These are phyloP conservation scores for Metopolophium dirhodum DNA, from an alignment of 1,140 invertebrate genomes.

Conservation along the genomic window DNA sequence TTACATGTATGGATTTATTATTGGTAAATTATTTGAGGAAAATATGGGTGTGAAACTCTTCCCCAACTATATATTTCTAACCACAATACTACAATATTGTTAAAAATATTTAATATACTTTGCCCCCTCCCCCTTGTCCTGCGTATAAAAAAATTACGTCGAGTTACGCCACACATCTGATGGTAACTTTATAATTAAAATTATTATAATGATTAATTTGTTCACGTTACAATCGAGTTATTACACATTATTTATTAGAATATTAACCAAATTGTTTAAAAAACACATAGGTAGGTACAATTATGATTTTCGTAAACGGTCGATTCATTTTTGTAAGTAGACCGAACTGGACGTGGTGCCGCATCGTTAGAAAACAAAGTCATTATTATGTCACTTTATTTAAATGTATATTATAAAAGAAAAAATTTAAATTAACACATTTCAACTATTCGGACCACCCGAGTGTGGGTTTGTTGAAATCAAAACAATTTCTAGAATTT, in stretches of 20 bases:
- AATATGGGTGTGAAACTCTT: neutral
- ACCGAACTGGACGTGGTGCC: neutral
- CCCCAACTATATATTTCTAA: neutral
- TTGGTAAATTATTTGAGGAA: neutral
- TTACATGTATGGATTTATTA: too few species aligned
- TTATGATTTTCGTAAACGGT: neutral
- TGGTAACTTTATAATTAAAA: neutral
- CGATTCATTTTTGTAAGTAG: conserved; percentile 8
- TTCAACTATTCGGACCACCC: neutral
- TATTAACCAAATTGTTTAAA: neutral
- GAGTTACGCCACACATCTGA: neutral
- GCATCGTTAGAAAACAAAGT: conserved; percentile 4
- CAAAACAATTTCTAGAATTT: neutral
- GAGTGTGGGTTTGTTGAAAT: neutral
- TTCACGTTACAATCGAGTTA: neutral
- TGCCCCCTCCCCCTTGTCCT: too few species aligned
- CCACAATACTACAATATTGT: neutral
- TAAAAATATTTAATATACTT: neutral
- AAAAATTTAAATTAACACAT: neutral
- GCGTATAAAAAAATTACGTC: neutral
- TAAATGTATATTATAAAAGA: neutral
- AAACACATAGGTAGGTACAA: neutral
- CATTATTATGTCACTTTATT: conserved; percentile 14
- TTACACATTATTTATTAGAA: neutral
- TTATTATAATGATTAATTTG: neutral